phyloP scores from a whole-genome alignment of 64 coral and sea anemone genomes.

The Acropora tenuis region DNA sequence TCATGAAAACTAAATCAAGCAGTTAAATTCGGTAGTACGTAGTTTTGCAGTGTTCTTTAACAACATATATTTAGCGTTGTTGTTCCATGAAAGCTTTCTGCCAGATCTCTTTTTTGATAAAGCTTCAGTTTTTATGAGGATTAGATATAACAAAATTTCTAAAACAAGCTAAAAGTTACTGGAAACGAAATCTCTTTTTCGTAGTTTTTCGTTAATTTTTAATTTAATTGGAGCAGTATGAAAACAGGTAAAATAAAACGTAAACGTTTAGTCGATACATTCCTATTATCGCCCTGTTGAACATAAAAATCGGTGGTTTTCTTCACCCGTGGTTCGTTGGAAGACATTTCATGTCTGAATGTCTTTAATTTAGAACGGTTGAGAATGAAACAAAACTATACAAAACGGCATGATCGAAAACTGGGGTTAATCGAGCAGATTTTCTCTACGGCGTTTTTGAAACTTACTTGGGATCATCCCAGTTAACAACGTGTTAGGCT shows the following conservation, averaged over 20 bases:
- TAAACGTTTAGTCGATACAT: not conserved
- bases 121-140: not conserved
- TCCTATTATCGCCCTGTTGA: not conserved
- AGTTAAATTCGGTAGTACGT: not conserved
- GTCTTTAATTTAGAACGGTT: constrained; percentile 6
- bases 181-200: not conserved
- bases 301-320: constrained; percentile 2
- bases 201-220: too few species aligned
- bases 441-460: not conserved
- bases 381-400: not conserved
- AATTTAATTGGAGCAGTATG: constrained; percentile 3
- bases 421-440: not conserved
- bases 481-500: not conserved
- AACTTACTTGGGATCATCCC: constrained; percentile 9
- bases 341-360: not conserved
- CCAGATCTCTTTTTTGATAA: not conserved
- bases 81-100: not conserved
- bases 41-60: not conserved
- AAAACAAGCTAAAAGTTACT: constrained; percentile 6
- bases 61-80: not conserved
- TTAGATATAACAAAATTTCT: not conserved
- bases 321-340: constrained; percentile 2
- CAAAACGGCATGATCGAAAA: constrained; percentile 7
- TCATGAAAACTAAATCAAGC: not conserved
- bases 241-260: constrained; percentile 9